phyloP scores from a whole-genome alignment of 2,113 vertebrate genomes.

The Aepyceros melampus region DNA sequence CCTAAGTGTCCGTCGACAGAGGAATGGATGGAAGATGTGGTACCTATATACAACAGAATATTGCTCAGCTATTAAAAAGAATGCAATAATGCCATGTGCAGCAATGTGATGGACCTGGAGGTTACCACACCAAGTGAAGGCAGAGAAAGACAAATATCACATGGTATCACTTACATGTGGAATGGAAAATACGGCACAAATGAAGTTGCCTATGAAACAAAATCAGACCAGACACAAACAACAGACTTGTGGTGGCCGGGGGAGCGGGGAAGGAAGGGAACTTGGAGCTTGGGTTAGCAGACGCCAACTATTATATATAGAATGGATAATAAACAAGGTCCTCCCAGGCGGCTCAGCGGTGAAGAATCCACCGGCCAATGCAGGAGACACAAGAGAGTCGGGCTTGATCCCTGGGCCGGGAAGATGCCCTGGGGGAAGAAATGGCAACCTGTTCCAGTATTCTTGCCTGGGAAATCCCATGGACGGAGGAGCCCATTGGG shows the following conservation, averaged over 20 bases:
- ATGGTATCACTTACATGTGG: background rate
- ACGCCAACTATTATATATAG: rapidly evolving
- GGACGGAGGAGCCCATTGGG: background rate
- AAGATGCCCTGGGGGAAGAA: background rate
- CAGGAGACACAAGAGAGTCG: background rate
- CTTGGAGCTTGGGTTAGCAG: background rate
- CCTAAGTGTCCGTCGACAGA: background rate
- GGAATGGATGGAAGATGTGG: rapidly evolving
- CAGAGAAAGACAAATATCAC: background rate
- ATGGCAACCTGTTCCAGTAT: background rate
- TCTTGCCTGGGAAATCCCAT: background rate
- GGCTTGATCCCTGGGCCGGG: background rate
- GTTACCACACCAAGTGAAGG: background rate
- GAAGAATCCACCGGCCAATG: background rate
- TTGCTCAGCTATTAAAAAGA: background rate
- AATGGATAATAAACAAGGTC: background rate
- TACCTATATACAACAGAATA: rapidly evolving
- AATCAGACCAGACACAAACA: background rate
- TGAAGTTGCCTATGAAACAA: background rate
- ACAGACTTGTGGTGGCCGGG: background rate
- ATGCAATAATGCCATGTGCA: rapidly evolving
- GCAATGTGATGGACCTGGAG: background rate
- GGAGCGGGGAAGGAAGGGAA: background rate
- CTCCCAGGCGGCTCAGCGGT: background rate
- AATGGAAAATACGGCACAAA: background rate